A percentile compares a stretch with the other conserved stretches of the same genome.
phyloP scores from a whole-genome alignment of 1,140 invertebrate species.

The Mamestra configurata region DNA sequence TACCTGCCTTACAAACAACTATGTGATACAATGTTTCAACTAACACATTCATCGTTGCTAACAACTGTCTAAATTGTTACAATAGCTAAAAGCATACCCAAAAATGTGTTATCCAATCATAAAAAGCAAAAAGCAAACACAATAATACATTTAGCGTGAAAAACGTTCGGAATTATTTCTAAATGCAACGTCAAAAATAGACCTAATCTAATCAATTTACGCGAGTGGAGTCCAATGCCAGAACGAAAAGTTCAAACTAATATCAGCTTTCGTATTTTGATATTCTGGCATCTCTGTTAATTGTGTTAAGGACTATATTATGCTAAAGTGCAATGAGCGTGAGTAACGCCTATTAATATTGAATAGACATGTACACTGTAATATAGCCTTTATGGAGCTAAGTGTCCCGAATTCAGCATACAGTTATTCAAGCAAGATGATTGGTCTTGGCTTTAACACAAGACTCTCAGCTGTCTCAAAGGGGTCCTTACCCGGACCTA shows the following conservation, averaged over 20 bases:
- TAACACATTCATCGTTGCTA: background rate
- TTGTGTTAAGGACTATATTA: background rate
- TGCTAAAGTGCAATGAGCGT: background rate
- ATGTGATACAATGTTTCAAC: too few relatives aligned
- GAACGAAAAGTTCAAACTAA: background rate
- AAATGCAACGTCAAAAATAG: constrained; percentile 14
- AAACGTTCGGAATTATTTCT: background rate
- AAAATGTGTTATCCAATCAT: background rate
- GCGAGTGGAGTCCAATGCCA: background rate
- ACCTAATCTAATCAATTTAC: background rate
- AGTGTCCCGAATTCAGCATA: constrained; percentile 8
- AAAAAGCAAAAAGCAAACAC: background rate
- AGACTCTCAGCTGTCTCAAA: constrained; percentile 32
- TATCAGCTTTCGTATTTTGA: background rate
- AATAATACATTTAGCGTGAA: background rate
- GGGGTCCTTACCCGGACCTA: background rate
- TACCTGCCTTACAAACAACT: background rate
- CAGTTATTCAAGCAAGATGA: constrained; percentile 29
- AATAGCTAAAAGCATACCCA: background rate
- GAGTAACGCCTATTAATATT: background rate
- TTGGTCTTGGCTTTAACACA: background rate
- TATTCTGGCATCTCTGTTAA: background rate
- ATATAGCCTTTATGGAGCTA: background rate
- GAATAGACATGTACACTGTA: background rate
- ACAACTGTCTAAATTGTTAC: too few relatives aligned